Evolutionary conservation across 2,888 invertebrate genomes (phyloP).

Genomic region (Nymphalis c-album): DNA sequence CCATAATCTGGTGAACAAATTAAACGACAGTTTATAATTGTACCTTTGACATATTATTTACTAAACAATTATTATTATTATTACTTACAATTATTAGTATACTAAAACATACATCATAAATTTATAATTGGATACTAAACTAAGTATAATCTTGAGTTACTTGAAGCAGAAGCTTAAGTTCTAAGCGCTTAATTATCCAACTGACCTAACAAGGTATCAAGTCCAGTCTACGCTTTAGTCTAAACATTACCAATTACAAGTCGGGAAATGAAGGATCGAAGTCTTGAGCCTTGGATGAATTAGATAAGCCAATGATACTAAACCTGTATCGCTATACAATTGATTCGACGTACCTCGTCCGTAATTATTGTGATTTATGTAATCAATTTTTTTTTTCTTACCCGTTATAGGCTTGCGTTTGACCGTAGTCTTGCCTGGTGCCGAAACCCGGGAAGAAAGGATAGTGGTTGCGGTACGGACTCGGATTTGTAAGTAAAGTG

Average conservation of each 20-base stretch:
- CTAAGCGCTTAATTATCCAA: constrained; percentile 13
- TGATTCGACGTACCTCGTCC: too few species aligned
- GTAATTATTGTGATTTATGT: too few species aligned
- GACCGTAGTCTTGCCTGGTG: too few species aligned
- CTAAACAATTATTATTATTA: too few species aligned
- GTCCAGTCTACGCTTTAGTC: background rate
- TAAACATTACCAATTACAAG: constrained; percentile 14
- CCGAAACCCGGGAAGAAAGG: too few species aligned
- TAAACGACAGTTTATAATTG: background rate
- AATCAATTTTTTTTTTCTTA: too few species aligned
- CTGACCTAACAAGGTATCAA: constrained; percentile 14
- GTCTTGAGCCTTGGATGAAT: background rate
- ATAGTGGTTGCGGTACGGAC: too few species aligned
- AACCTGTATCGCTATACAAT: too few species aligned
- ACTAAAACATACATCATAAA: background rate
- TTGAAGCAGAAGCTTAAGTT: constrained; percentile 4
- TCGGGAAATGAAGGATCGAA: constrained; percentile 1
- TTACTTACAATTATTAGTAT: background rate
- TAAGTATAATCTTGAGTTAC: constrained; percentile 7
- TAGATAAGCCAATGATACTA: background rate
- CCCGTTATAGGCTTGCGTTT: too few species aligned
- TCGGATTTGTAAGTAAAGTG: too few species aligned
- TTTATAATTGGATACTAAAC: background rate
- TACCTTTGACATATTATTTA: background rate
- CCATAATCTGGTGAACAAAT: background rate